Evolutionary conservation across 2,888 invertebrate genomes (phyloP).

Genomic region (Pheosia tremula): DNA sequence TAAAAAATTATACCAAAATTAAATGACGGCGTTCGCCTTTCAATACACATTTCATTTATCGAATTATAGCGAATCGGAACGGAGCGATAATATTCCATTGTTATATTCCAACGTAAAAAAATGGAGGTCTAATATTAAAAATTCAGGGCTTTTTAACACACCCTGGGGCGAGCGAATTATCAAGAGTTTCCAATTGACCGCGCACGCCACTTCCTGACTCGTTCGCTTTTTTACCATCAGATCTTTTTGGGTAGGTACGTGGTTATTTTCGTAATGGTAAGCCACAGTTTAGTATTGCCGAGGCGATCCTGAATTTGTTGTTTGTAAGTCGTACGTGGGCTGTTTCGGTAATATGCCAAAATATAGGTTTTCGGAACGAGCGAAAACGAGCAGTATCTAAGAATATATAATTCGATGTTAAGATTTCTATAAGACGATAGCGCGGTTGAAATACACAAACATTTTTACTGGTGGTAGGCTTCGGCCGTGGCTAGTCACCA

Average conservation of each 20-base stretch:
- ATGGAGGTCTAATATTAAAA: slow-evolving; percentile 45
- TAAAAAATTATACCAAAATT: too few relatives aligned
- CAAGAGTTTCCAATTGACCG: slow-evolving; percentile 43
- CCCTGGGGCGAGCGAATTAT: slow-evolving; percentile 37
- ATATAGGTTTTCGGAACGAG: neutral
- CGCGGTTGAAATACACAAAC: too few relatives aligned
- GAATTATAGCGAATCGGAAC: slow-evolving; percentile 17
- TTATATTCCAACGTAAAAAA: slow-evolving; percentile 33
- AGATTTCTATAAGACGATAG: neutral
- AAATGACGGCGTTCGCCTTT: too few relatives aligned
- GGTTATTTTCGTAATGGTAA: slow-evolving; percentile 39
- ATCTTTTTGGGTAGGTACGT: slow-evolving; percentile 35
- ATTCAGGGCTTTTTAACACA: slow-evolving; percentile 39
- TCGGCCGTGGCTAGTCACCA: too few relatives aligned
- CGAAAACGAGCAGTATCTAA: neutral
- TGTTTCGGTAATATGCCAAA: slow-evolving; percentile 6
- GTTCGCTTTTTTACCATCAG: slow-evolving; percentile 24
- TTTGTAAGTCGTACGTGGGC: slow-evolving; percentile 23
- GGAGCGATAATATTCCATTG: slow-evolving; percentile 27
- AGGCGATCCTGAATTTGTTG: slow-evolving; percentile 24
- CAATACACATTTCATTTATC: too few relatives aligned
- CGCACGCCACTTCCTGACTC: slow-evolving; percentile 35
- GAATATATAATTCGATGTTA: neutral
- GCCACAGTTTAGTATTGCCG: slow-evolving; percentile 35
- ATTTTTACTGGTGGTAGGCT: too few relatives aligned